phyloP scores from a whole-genome alignment of 2,797 vertebrate species.

The Lutjanus argentimaculatus region DNA sequence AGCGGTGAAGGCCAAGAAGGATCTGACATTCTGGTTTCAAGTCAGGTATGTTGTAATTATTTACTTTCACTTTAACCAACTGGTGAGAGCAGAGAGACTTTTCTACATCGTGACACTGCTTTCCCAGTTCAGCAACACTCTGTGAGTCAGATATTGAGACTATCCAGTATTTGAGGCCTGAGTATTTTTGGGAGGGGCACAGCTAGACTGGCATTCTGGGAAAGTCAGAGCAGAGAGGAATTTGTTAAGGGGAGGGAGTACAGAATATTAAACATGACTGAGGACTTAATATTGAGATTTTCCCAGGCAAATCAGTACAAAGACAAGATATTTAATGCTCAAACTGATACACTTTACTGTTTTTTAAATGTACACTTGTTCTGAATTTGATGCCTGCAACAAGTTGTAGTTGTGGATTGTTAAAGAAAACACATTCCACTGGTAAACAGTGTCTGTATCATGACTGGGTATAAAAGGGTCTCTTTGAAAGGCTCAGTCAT shows the following conservation, averaged over 20 bases:
- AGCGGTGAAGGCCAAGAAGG: slow-evolving; percentile 20
- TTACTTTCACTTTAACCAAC: slow-evolving; percentile 7
- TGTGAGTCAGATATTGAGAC: slow-evolving; percentile 14
- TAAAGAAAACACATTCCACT: too few species aligned
- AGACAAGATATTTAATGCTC: too few species aligned
- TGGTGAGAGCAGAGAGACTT: slow-evolving; percentile 22
- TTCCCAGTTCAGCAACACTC: not conserved
- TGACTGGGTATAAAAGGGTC: too few species aligned
- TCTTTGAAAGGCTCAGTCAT: too few species aligned
- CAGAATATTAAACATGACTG: not conserved
- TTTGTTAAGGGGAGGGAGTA: not conserved
- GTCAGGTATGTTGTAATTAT: slow-evolving; percentile 66
- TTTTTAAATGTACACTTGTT: too few species aligned
- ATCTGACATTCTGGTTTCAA: slow-evolving; percentile 50
- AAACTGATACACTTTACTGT: too few species aligned
- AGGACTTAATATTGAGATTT: not conserved
- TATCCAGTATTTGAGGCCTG: slow-evolving; percentile 24
- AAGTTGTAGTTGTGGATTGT: too few species aligned
- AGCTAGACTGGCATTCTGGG: slow-evolving; percentile 56
- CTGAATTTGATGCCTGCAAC: too few species aligned
- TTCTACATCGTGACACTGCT: not conserved
- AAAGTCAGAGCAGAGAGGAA: slow-evolving; percentile 41
- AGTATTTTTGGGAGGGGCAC: slow-evolving; percentile 63
- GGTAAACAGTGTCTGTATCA: too few species aligned
- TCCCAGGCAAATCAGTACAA: not conserved